Evolutionary conservation across 2,888 invertebrate species (phyloP).

Genomic region (Erebia ligea): DNA sequence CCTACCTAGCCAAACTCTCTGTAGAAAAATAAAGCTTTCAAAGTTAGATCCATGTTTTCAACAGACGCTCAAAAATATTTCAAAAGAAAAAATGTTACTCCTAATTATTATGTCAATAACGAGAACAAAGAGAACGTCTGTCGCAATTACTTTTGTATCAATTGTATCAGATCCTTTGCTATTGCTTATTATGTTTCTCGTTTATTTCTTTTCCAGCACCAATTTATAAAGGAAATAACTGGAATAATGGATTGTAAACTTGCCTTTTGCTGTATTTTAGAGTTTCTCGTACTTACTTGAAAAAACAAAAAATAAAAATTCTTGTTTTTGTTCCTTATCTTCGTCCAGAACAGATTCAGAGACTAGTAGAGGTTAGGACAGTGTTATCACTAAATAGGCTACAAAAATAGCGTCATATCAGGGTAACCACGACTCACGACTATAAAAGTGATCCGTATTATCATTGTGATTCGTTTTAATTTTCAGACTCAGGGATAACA

Average conservation of each 20-base stretch:
- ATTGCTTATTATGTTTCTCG: conserved; percentile 41
- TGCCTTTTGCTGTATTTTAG: conserved; percentile 1
- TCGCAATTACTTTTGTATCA: conserved; percentile 25
- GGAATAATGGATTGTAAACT: background rate
- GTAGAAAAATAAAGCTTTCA: too few species aligned
- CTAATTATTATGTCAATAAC: conserved; percentile 40
- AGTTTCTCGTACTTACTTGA: background rate
- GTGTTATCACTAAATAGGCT: too few species aligned
- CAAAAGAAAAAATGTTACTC: conserved; percentile 10
- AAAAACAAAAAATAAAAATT: background rate
- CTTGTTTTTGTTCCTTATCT: too few species aligned
- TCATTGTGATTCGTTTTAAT: too few species aligned
- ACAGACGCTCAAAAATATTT: background rate
- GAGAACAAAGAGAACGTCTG: conserved; percentile 35
- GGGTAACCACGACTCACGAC: too few species aligned
- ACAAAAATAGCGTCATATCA: too few species aligned
- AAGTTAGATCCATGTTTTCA: too few species aligned
- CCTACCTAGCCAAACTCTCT: too few species aligned
- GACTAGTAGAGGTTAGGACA: too few species aligned
- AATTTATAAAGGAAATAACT: conserved; percentile 12
- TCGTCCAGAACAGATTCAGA: too few species aligned
- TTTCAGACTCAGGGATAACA: too few species aligned
- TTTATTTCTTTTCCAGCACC: conserved; percentile 17
- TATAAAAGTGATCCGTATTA: too few species aligned
- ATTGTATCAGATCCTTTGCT: conserved; percentile 25